Base-by-base conservation (phyloP, 2,113 vertebrate genomes). In the Maccullochella peelii region DNA sequence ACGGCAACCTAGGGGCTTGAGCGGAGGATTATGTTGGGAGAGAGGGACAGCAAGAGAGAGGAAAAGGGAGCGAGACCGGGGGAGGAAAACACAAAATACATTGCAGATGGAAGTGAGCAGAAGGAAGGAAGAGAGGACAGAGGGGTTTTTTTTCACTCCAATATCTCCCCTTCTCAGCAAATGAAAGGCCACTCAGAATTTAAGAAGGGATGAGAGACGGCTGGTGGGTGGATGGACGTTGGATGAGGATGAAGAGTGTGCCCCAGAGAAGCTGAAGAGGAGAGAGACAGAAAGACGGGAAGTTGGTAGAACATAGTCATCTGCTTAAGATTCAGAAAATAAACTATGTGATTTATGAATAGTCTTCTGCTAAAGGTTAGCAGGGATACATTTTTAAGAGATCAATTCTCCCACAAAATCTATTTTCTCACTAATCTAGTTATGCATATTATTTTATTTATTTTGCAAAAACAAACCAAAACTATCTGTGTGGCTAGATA, bases 1-100 rank as follows among this genome's bases (percentile, higher is more conserved):
- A 95, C 92, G 94, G 95, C 94, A 95, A 96, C 95, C 88, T 80
- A 90, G 87, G 67, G 86, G 91, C 87, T 93, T 93, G 91, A 95
- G 93, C 86, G 55, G 93, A 93, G 94, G 95, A 96, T 95, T 96
- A 95, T 93, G 93, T 84, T 86, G 71, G 79, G 79, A 79, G 67
- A 86, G 91, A 74, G 79, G 84, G 68, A 79, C 75, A n/a, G 84
- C 83, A 47, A 72, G 66, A 63, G 76, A 66, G 76, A 38, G 79
- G 58, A 52, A 72, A 77, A 85, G 89, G 88, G 86, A 89, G 84
- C 77, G 79, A 94, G 72, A 78, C 36, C 68, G 36, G 25, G 25
- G 84, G 63, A 92, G 82, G 84, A 87, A 83, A 83, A 86, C 86
- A 70, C 79, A 82, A 72, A 87, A 83, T 18, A 54, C 57, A 86